A percentile compares a stretch with the other conserved stretches of the same genome.
These are phyloP conservation scores for Teleogryllus oceanicus DNA, from an alignment of 2,888 invertebrate genomes.

Conservation along the genomic window DNA sequence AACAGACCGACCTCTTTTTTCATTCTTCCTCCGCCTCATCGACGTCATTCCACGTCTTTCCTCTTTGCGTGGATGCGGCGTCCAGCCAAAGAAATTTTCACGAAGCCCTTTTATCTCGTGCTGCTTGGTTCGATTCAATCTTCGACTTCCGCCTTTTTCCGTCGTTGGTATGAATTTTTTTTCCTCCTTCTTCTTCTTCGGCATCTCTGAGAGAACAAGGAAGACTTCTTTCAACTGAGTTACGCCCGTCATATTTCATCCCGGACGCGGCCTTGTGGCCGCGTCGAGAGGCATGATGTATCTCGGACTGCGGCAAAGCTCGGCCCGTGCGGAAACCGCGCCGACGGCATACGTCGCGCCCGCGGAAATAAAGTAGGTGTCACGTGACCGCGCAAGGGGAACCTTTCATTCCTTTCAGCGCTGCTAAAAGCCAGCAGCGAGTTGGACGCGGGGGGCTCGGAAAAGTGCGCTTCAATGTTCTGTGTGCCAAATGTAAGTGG, in stretches of 20 bases:
- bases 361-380: no score
- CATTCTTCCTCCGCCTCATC: neutral
- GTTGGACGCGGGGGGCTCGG: no score
- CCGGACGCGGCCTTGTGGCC: neutral
- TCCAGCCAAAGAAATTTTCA: neutral
- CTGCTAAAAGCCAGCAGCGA: no score
- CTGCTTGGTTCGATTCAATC: slow-evolving; percentile 4
- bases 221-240: slow-evolving; percentile 11
- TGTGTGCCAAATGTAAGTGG: no score
- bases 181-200: neutral
- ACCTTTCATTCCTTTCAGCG: no score
- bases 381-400: no score
- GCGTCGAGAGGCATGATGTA: neutral
- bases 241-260: slow-evolving; percentile 4
- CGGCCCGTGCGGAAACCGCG: no score
- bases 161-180: neutral
- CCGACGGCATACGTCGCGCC: no score
- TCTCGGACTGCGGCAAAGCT: neutral
- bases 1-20: neutral
- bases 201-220: neutral
- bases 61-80: neutral
- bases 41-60: neutral
- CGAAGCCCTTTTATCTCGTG: neutral
- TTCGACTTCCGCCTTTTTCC: neutral
- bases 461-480: no score